phyloP scores from a whole-genome alignment of 2,888 invertebrate genomes.

The Hermaeophaga mercurialis region DNA sequence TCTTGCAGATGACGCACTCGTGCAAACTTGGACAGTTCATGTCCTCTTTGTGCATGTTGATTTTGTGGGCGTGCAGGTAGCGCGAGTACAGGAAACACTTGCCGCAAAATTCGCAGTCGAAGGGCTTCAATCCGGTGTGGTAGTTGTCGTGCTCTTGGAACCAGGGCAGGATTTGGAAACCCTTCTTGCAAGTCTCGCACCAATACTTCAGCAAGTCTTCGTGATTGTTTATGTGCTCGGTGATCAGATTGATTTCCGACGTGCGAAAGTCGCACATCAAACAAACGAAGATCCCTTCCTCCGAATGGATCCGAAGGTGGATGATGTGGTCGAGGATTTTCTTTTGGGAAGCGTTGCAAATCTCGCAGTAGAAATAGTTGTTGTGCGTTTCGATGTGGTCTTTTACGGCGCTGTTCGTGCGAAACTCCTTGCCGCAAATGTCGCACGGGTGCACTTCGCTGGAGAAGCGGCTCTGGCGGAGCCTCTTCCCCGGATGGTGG shows the following conservation, averaged over 20 bases:
- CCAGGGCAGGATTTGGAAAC: constrained; percentile 62
- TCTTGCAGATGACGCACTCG: constrained; percentile 56
- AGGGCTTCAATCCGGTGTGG: constrained; percentile 62
- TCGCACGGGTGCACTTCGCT: constrained; percentile 49
- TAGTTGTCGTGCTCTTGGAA: constrained; percentile 65
- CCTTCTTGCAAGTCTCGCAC: constrained; percentile 63
- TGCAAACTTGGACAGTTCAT: constrained; percentile 49
- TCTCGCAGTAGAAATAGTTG: constrained; percentile 53
- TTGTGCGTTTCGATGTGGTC: constrained; percentile 55
- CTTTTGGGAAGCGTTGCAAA: constrained; percentile 53
- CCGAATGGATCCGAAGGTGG: constrained; percentile 52
- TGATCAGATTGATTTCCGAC: constrained; percentile 50
- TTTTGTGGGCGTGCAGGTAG: constrained; percentile 54
- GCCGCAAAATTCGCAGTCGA: constrained; percentile 62
- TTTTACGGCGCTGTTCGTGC: constrained; percentile 47
- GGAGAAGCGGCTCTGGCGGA: constrained; percentile 43
- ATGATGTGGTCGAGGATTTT: constrained; percentile 53
- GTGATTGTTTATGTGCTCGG: constrained; percentile 51
- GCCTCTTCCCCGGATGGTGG: constrained; percentile 46
- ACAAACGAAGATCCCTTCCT: constrained; percentile 51
- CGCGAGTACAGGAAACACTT: constrained; percentile 59
- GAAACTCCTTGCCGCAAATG: constrained; percentile 53
- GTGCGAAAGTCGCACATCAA: constrained; percentile 53
- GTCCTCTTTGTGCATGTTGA: constrained; percentile 51
- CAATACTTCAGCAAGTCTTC: constrained; percentile 58